Evolutionary conservation across 2,888 invertebrate species (phyloP).

Genomic region (Acrobasis consociella): DNA sequence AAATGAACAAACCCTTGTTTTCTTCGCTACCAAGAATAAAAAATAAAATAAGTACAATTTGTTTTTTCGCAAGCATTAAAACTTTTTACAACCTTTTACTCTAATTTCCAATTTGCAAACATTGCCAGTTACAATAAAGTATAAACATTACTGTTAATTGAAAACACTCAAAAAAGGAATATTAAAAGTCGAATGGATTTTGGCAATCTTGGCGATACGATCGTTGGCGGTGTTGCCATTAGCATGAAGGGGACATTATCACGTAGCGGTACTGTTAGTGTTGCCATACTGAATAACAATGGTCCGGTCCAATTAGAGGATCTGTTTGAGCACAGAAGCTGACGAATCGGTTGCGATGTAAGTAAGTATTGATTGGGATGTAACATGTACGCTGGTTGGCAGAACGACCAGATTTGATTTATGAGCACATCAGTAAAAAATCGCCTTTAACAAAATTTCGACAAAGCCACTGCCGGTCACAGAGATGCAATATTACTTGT

Average conservation of each 20-base stretch:
- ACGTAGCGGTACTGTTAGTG: slow-evolving; percentile 14
- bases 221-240: slow-evolving; percentile 5
- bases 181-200: slow-evolving; percentile 9
- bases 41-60: not conserved
- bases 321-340: slow-evolving; percentile 6
- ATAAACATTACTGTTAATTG: slow-evolving; percentile 14
- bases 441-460: no score
- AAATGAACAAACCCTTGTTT: no score
- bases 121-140: not conserved
- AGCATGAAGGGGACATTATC: slow-evolving; percentile 11
- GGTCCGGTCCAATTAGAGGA: slow-evolving; percentile 15
- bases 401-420: not conserved
- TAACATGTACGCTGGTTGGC: not conserved
- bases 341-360: not conserved
- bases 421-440: no score
- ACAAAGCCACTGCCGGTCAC: no score
- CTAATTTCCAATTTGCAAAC: slow-evolving; percentile 14
- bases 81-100: not conserved
- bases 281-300: slow-evolving; percentile 15
- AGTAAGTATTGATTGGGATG: slow-evolving; percentile 17
- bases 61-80: not conserved
- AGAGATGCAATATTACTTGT: no score
- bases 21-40: no score
- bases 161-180: not conserved
- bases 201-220: slow-evolving; percentile 9